Evolutionary conservation across 2,888 invertebrate species (phyloP).

Genomic region (Latrodectus hesperus): DNA sequence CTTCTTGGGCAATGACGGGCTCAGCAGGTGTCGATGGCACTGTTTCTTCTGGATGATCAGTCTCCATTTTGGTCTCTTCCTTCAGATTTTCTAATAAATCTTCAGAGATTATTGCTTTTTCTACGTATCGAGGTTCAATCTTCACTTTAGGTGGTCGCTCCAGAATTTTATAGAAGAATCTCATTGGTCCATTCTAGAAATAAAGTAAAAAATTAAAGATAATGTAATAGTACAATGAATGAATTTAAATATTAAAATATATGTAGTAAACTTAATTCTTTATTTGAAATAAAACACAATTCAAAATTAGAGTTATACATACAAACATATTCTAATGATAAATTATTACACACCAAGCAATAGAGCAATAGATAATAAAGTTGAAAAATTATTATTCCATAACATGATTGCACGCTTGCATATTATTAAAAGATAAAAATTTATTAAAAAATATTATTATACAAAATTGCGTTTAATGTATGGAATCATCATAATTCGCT

Average conservation of each 20-base stretch:
- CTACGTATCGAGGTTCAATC: background rate
- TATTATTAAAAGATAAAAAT: too few species aligned
- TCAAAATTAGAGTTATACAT: too few species aligned
- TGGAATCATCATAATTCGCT: too few species aligned
- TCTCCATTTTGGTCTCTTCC: conserved; percentile 9
- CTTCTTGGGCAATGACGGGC: background rate
- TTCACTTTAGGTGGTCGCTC: conserved; percentile 37
- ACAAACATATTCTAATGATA: too few species aligned
- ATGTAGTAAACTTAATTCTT: background rate
- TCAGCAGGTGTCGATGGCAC: background rate
- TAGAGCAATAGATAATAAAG: too few species aligned
- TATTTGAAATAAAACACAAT: background rate
- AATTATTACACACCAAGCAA: too few species aligned
- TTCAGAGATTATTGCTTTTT: background rate
- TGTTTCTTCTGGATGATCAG: conserved; percentile 30
- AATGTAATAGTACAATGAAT: background rate
- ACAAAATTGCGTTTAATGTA: too few species aligned
- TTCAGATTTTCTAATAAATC: background rate
- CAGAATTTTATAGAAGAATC: conserved; percentile 72
- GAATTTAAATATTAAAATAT: background rate
- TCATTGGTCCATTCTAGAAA: conserved; percentile 74
- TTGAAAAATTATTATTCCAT: too few species aligned
- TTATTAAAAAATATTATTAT: too few species aligned
- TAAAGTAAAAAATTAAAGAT: conserved; percentile 30
- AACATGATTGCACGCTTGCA: too few species aligned